Evolutionary conservation across 2,797 vertebrate species (phyloP).

Genomic region (Macrochelys suwanniensis): DNA sequence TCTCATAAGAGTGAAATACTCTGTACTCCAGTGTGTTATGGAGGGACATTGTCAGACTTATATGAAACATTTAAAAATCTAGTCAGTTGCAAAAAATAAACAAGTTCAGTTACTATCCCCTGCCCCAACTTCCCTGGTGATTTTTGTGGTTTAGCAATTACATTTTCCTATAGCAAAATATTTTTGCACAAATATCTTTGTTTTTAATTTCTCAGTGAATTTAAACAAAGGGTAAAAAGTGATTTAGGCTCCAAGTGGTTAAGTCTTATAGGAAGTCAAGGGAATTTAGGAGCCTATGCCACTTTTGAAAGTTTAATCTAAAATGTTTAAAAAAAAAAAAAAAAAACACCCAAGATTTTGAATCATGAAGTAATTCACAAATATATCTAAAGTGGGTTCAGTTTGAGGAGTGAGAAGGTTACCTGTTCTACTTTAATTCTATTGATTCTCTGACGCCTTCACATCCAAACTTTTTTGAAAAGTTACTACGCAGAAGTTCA

Average conservation of each 20-base stretch:
- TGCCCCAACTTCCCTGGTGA: not conserved
- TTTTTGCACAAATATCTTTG: not conserved
- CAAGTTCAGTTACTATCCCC: not conserved
- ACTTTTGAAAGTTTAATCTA: not conserved
- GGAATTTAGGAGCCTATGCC: not conserved
- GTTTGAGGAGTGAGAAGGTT: not conserved
- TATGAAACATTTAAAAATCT: not conserved
- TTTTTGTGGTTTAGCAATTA: not conserved
- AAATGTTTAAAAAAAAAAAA: too few species aligned
- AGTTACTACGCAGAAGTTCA: not conserved
- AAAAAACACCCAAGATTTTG: not conserved
- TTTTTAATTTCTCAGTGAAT: not conserved
- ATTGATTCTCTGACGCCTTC: not conserved
- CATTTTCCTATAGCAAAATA: not conserved
- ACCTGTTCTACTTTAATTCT: not conserved
- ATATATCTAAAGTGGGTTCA: not conserved
- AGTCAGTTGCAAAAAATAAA: not conserved
- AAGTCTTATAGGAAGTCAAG: not conserved
- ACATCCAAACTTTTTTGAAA: not conserved
- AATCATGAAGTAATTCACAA: not conserved
- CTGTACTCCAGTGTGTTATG: not conserved
- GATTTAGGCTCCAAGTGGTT: not conserved
- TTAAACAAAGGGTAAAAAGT: not conserved
- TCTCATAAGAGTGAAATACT: not conserved
- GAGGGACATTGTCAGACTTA: not conserved